phyloP scores from a whole-genome alignment of 2,113 vertebrate genomes.

The Cebus imitator region DNA sequence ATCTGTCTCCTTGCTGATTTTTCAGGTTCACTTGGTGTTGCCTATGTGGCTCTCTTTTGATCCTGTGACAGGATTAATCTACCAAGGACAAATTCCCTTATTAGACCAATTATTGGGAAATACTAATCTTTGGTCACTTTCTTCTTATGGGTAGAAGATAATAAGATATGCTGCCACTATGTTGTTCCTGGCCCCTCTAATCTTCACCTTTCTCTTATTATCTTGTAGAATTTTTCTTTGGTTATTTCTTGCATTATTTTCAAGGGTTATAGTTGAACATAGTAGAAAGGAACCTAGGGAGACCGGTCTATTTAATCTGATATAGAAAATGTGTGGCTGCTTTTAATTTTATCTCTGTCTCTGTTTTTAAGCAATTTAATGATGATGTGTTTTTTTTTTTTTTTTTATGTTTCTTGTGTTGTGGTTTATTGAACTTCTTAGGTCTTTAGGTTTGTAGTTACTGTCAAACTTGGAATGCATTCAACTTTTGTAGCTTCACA shows the following conservation, averaged over 20 bases:
- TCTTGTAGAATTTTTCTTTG: not conserved
- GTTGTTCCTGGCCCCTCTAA: not conserved
- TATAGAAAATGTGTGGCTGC: not conserved
- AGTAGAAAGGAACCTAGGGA: not conserved
- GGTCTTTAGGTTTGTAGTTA: not conserved
- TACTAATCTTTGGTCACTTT: too few relatives aligned
- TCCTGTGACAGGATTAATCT: not conserved
- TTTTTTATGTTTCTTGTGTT: not conserved
- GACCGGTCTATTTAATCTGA: too few relatives aligned
- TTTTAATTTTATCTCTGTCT: not conserved
- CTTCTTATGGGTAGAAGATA: not conserved
- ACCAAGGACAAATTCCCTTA: not conserved
- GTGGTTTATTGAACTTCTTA: not conserved
- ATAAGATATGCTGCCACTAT: not conserved
- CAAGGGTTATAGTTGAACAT: not conserved
- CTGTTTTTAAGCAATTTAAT: not conserved
- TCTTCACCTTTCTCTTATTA: not conserved
- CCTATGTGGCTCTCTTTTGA: not conserved
- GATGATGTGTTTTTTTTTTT: not conserved
- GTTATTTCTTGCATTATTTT: not conserved
- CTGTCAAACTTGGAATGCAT: not conserved
- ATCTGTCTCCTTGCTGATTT: not conserved
- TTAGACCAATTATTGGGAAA: not conserved
- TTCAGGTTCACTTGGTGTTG: not conserved
- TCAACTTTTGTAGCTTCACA: not conserved